Conservation (phyloP, 1,140 invertebrate species). For the Chrysoperla carnea region DNA sequence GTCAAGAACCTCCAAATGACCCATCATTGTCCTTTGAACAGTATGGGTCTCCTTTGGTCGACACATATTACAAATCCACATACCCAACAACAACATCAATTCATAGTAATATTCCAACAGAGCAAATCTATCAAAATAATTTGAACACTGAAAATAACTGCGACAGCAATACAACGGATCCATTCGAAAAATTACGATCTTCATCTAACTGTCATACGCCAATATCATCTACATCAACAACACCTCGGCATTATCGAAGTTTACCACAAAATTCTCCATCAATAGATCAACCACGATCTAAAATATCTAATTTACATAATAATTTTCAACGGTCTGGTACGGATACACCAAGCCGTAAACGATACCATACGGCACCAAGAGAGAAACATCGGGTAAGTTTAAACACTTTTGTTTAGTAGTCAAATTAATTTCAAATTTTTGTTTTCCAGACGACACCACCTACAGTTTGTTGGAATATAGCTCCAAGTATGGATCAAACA, state of each 20-base stretch:
- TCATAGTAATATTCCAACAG: constrained; percentile 14
- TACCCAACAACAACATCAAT: constrained; percentile 24
- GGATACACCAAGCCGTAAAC: constrained; percentile 25
- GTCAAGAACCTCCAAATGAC: constrained; percentile 19
- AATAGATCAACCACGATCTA: constrained; percentile 15
- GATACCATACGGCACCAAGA: constrained; percentile 38
- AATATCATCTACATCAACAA: neutral
- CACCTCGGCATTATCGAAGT: constrained; percentile 13
- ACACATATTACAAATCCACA: constrained; percentile 24
- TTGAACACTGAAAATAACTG: neutral
- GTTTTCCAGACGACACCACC: constrained; percentile 31
- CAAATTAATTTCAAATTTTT: neutral
- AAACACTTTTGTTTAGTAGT: neutral
- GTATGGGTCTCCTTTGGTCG: constrained; percentile 30
- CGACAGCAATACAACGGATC: neutral
- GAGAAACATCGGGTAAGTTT: constrained; percentile 34
- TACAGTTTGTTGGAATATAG: constrained; percentile 38
- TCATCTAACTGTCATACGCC: constrained; percentile 8
- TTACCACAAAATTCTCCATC: constrained; percentile 16
- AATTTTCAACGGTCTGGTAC: constrained; percentile 17
- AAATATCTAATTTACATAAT: constrained; percentile 16
- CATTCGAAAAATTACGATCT: constrained; percentile 3
- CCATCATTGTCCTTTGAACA: constrained; percentile 30
- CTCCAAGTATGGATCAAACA: constrained; percentile 38
- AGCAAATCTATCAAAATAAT: constrained; percentile 6